Evolutionary conservation across 2,113 vertebrate species (phyloP).

Genomic region (Ptychochromis oligacanthus): DNA sequence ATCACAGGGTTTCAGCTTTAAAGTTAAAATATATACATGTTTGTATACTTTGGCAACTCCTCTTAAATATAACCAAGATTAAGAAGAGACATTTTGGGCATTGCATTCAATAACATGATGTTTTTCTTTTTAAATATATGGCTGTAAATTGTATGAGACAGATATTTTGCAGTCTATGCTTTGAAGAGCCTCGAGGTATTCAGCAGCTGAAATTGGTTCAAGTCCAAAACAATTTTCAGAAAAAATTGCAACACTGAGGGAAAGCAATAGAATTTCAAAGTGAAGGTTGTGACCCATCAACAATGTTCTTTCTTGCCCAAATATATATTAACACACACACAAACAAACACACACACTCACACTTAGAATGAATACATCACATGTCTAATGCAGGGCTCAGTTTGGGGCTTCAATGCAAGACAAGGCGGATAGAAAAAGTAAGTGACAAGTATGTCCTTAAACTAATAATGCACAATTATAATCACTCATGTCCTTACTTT

Average conservation of each 20-base stretch:
- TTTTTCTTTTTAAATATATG: slow-evolving; percentile 29
- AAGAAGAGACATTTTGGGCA: not conserved
- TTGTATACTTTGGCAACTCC: not conserved
- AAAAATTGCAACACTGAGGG: slow-evolving; percentile 37
- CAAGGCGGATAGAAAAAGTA: not conserved
- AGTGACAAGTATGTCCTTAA: not conserved
- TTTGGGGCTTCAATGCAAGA: not conserved
- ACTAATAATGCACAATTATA: not conserved
- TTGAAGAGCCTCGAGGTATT: slow-evolving; percentile 47
- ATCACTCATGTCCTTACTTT: not conserved
- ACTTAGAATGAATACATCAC: slow-evolving; percentile 1
- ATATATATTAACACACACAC: slow-evolving; percentile 18
- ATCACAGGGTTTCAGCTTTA: not conserved
- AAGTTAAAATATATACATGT: not conserved
- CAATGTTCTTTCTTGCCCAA: slow-evolving; percentile 21
- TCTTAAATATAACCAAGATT: slow-evolving; percentile 5
- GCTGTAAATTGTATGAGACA: slow-evolving; percentile 45
- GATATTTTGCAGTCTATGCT: slow-evolving; percentile 27
- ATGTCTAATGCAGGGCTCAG: not conserved
- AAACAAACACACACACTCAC: not conserved
- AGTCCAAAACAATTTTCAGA: slow-evolving; percentile 61
- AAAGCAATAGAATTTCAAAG: slow-evolving; percentile 57
- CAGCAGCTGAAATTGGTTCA: slow-evolving; percentile 52
- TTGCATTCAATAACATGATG: slow-evolving; percentile 25
- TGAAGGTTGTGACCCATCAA: slow-evolving; percentile 48